Conservation (phyloP, 2,888 invertebrate species). For the Eilema griseolum region DNA sequence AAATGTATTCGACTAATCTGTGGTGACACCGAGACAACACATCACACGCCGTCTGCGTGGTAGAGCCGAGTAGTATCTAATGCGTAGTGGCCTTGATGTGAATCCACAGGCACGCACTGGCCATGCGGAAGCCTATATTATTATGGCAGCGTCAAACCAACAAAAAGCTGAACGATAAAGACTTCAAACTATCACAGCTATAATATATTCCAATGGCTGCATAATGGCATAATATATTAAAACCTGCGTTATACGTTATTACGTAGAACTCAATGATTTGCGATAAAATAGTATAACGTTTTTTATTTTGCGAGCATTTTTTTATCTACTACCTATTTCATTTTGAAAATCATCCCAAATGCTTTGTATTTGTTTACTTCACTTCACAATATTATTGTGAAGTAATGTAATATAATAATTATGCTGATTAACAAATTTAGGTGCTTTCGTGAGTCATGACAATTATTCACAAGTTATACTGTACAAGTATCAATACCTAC, state of each 20-base stretch:
- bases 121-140: constrained; percentile 63
- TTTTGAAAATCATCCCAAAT: too few relatives aligned
- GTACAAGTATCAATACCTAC: neutral
- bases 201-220: neutral
- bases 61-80: constrained; percentile 54
- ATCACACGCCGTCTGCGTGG: constrained; percentile 61
- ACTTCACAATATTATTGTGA: too few relatives aligned
- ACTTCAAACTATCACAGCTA: constrained; percentile 3
- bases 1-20: constrained; percentile 54
- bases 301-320: too few relatives aligned
- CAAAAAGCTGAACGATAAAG: constrained; percentile 20
- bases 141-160: constrained; percentile 46
- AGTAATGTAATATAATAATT: too few relatives aligned
- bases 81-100: constrained; percentile 67
- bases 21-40: constrained; percentile 38
- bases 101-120: constrained; percentile 63
- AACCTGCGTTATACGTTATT: too few relatives aligned
- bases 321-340: too few relatives aligned
- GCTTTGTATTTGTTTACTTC: too few relatives aligned
- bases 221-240: neutral
- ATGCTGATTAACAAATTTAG: too few relatives aligned
- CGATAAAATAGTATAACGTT: too few relatives aligned
- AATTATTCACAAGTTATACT: neutral
- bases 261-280: too few relatives aligned
- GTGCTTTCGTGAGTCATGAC: too few relatives aligned